phyloP scores from a whole-genome alignment of 2,888 invertebrate species.

The Melanargia galathea region DNA sequence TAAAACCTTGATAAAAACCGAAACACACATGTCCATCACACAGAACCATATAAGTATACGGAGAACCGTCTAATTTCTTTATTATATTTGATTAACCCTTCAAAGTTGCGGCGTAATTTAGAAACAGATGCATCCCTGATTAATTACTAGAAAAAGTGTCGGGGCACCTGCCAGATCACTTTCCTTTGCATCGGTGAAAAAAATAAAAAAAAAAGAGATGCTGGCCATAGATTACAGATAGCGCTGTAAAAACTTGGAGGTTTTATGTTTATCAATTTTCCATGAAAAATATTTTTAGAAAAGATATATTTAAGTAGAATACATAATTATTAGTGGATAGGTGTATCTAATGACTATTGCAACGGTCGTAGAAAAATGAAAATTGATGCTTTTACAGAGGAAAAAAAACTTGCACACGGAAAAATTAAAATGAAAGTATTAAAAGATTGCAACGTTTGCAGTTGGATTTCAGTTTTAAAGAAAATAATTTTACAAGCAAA shows the following conservation, averaged over 20 bases:
- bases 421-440: neutral
- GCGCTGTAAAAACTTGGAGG: neutral
- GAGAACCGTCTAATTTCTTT: conserved; percentile 70
- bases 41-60: conserved; percentile 33
- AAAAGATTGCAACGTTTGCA: neutral
- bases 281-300: neutral
- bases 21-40: conserved; percentile 65
- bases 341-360: too few species aligned
- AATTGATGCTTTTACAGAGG: too few species aligned
- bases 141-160: conserved; percentile 75
- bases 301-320: too few species aligned
- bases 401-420: neutral
- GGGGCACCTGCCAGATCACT: conserved; percentile 74
- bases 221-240: conserved; percentile 5
- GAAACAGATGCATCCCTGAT: conserved; percentile 76
- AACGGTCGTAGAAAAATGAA: too few species aligned
- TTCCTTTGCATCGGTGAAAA: conserved; percentile 53
- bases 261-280: neutral
- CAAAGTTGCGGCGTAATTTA: conserved; percentile 68
- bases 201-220: conserved; percentile 44
- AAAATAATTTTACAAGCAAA: too few species aligned
- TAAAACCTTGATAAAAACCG: conserved; percentile 47
- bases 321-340: too few species aligned
- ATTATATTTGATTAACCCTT: conserved; percentile 82
- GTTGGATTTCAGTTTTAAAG: too few species aligned